Percentiles rank a stretch among this genome's conserved stretches.
phyloP scores from a whole-genome alignment of 1,140 invertebrate species.

The Hylaeus volcanicus region DNA sequence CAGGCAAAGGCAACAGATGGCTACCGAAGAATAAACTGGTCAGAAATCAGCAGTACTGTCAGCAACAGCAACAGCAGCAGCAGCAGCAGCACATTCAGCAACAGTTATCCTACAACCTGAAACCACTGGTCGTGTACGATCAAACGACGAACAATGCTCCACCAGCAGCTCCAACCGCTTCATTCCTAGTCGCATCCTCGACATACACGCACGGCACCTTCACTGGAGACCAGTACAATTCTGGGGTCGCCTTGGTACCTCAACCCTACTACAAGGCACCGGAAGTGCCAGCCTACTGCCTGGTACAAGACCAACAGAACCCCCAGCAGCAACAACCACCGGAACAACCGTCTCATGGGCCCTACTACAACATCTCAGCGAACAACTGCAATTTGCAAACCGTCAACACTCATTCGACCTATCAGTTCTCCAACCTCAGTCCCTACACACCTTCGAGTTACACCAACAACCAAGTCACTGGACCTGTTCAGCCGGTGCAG shows the following conservation, averaged over 20 bases:
- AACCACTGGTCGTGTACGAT: conserved; percentile 68
- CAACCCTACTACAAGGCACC: conserved; percentile 70
- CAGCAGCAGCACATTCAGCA: conserved; percentile 56
- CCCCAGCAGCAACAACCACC: conserved; percentile 50
- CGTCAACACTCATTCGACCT: conserved; percentile 59
- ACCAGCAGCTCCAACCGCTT: conserved; percentile 54
- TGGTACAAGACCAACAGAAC: conserved; percentile 64
- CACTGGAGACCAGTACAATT: conserved; percentile 66
- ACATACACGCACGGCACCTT: conserved; percentile 62
- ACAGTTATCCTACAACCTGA: conserved; percentile 67
- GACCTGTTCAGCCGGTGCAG: conserved; percentile 40
- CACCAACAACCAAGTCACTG: conserved; percentile 54
- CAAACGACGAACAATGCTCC: conserved; percentile 56
- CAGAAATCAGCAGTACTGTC: conserved; percentile 58
- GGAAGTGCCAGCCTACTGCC: conserved; percentile 66
- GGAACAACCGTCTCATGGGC: conserved; percentile 46
- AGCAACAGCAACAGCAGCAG: conserved; percentile 55
- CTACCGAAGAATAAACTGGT: conserved; percentile 66
- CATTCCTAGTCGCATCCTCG: conserved; percentile 66
- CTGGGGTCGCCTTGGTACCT: conserved; percentile 62
- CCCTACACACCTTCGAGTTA: conserved; percentile 52
- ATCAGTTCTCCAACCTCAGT: conserved; percentile 57
- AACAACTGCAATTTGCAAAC: conserved; percentile 66
- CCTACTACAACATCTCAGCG: conserved; percentile 66
- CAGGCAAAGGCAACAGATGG: conserved; percentile 69